Percentiles rank a stretch among this genome's conserved stretches.
phyloP scores from a whole-genome alignment of 2,113 vertebrate species.

The Calidris pygmaea region DNA sequence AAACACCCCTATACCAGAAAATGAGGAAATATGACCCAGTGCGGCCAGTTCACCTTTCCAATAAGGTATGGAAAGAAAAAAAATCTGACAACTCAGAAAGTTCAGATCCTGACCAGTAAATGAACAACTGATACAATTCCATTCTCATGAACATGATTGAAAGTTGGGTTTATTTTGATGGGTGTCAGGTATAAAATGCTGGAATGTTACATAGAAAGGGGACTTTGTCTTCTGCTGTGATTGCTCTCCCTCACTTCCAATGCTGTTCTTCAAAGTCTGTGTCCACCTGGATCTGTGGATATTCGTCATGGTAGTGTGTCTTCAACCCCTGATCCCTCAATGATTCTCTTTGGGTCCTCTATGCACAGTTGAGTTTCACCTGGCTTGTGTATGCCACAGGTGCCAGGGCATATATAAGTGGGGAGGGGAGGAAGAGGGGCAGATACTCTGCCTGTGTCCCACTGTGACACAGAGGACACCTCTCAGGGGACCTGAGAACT shows the following conservation, averaged over 20 bases:
- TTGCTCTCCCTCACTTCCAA: background rate
- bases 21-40: background rate
- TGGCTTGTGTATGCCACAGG: background rate
- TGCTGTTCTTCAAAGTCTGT: background rate
- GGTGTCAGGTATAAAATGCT: background rate
- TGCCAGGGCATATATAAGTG: rapidly evolving
- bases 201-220: background rate
- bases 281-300: background rate
- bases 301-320: background rate
- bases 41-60: background rate
- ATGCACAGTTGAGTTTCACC: background rate
- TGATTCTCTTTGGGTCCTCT: background rate
- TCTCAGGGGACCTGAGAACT: background rate
- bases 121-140: background rate
- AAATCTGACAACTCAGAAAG: background rate
- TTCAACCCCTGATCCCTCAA: background rate
- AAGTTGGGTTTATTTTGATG: background rate
- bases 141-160: background rate
- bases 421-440: background rate
- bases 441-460: background rate
- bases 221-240: background rate
- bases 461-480: background rate
- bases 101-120: background rate
- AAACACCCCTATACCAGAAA: background rate
- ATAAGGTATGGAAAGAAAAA: background rate